Conservation (phyloP, 2,797 vertebrate genomes). For the Silurus aristotelis region DNA sequence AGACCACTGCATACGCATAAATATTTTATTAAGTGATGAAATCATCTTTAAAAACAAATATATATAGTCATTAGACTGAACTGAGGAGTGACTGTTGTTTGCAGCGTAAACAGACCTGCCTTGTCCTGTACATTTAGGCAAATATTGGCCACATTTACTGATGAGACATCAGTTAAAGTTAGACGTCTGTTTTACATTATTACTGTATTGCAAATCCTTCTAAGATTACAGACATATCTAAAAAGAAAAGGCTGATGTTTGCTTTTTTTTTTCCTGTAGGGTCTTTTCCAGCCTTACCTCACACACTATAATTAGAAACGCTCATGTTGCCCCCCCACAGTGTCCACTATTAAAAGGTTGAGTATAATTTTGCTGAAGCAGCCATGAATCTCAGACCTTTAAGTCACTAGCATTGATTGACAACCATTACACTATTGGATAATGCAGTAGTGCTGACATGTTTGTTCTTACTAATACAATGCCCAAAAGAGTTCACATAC, state of each 20-base stretch:
- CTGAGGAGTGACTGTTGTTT: not conserved
- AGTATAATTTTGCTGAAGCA: not conserved
- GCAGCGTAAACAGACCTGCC: not conserved
- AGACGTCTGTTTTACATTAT: not conserved
- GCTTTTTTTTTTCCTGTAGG: not conserved
- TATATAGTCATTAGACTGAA: not conserved
- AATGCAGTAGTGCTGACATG: not conserved
- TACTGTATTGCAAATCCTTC: not conserved
- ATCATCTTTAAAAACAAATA: not conserved
- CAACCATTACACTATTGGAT: not conserved
- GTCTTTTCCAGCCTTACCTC: slow-evolving; percentile 29
- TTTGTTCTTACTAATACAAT: not conserved
- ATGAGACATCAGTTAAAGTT: not conserved
- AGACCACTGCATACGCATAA: not conserved
- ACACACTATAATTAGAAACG: slow-evolving; percentile 37
- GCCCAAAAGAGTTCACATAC: not conserved
- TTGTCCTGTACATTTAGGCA: not conserved
- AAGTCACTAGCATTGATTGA: not conserved
- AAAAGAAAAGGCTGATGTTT: not conserved
- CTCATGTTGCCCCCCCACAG: not conserved
- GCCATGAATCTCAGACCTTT: not conserved
- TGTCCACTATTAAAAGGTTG: not conserved
- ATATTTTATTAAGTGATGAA: not conserved
- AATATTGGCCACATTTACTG: not conserved
- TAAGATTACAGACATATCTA: not conserved